Conservation (phyloP, 2,113 vertebrate genomes). For the Alethe diademata region DNA sequence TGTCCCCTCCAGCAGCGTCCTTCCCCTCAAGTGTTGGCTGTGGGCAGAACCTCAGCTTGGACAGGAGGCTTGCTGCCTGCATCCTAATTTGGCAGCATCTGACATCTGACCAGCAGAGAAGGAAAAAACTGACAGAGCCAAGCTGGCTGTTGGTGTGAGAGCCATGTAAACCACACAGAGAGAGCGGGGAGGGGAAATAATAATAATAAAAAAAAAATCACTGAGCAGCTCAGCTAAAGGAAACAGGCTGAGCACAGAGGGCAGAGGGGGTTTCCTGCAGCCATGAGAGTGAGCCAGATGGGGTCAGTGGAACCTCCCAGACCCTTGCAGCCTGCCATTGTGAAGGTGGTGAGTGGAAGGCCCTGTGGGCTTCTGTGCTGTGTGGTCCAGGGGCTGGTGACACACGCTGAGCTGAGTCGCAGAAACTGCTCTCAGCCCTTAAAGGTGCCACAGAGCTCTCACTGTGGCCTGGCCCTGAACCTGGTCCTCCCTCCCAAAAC, state of each 20-base stretch:
- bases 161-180: background rate
- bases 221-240: background rate
- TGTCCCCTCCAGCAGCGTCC: accelerated
- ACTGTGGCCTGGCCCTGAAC: accelerated
- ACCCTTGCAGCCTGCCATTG: background rate
- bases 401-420: background rate
- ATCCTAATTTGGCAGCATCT: constrained; percentile 48
- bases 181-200: background rate
- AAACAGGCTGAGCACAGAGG: background rate
- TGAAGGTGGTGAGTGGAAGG: accelerated
- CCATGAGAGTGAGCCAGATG: background rate
- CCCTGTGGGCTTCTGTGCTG: background rate
- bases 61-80: background rate
- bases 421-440: background rate
- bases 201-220: background rate
- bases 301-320: background rate
- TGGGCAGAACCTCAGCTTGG: background rate
- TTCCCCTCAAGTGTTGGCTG: accelerated
- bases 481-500: background rate
- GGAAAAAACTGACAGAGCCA: background rate
- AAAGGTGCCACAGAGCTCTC: background rate
- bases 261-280: background rate
- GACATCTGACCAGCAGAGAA: background rate
- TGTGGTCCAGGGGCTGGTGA: accelerated
- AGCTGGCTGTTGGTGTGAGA: background rate